Conservation (phyloP, 2,888 invertebrate species). For the Xanthia icteritia region DNA sequence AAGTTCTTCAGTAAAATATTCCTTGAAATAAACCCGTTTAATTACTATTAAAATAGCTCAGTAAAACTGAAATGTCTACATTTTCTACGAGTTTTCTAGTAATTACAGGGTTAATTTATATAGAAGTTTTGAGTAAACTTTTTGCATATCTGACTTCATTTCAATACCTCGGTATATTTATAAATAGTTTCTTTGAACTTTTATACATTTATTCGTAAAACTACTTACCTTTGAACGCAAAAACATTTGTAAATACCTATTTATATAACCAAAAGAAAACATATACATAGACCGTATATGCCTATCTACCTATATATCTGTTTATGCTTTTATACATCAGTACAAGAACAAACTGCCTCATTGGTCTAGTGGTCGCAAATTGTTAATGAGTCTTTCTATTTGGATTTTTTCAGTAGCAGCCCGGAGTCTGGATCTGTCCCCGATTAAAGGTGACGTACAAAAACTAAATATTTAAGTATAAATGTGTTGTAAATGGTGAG, state of each 20-base stretch:
- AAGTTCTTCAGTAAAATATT: conserved; percentile 31
- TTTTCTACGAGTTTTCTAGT: conserved; percentile 29
- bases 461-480: no score
- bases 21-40: background rate
- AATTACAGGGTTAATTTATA: conserved; percentile 37
- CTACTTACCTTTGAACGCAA: background rate
- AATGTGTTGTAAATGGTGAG: no score
- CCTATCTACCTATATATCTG: no score
- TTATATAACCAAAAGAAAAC: no score
- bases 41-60: conserved; percentile 9
- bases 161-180: conserved; percentile 5
- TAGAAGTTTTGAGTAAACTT: conserved; percentile 15
- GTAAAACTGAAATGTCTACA: conserved; percentile 6
- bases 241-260: background rate
- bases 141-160: conserved; percentile 9
- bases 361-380: no score
- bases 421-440: no score
- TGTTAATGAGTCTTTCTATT: no score
- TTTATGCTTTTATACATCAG: no score
- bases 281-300: no score
- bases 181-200: background rate
- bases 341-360: no score
- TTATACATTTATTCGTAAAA: background rate
- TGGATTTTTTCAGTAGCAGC: no score
- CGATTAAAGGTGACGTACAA: no score